Percentiles rank a stretch among this genome's conserved stretches.
Evolutionary conservation across 23 tunicate species (phyloP).

Genomic region (Trididemnum clinides): DNA sequence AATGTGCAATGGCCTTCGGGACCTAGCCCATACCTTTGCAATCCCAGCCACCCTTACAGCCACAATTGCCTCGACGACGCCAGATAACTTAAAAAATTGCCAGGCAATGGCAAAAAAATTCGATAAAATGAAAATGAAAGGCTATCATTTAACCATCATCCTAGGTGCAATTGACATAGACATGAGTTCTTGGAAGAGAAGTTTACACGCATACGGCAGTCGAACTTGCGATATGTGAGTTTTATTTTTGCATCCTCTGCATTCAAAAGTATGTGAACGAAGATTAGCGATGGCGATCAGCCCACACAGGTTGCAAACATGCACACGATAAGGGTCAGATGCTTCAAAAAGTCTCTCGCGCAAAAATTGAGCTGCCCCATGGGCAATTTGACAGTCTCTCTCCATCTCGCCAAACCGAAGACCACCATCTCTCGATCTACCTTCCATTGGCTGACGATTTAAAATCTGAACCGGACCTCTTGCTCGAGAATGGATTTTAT

Average conservation of each 20-base stretch:
- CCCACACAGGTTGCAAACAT: slow-evolving; percentile 98
- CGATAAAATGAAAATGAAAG: too few species aligned
- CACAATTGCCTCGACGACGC: too few species aligned
- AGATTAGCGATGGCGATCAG: slow-evolving; percentile 95
- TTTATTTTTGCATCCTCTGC: slow-evolving; percentile 97
- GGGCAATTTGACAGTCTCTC: slow-evolving; percentile 99
- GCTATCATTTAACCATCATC: slow-evolving; percentile 90
- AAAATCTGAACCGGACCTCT: slow-evolving; percentile 97
- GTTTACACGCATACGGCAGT: slow-evolving; percentile 99
- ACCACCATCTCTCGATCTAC: slow-evolving; percentile 99
- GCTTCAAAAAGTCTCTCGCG: slow-evolving; percentile 97
- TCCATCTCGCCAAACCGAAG: slow-evolving; percentile 99
- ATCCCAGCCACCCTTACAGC: too few species aligned
- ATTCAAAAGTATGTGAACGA: slow-evolving; percentile 94
- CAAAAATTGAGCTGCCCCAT: slow-evolving; percentile 98
- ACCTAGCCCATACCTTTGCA: too few species aligned
- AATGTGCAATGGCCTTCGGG: too few species aligned
- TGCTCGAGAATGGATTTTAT: slow-evolving; percentile 97
- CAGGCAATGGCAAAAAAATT: too few species aligned
- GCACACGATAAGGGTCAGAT: slow-evolving; percentile 98
- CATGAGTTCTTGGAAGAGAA: slow-evolving; percentile 98
- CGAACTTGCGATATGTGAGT: slow-evolving; percentile 99
- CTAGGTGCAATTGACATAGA: slow-evolving; percentile 99
- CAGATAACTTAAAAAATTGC: too few species aligned
- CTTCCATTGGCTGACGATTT: slow-evolving; percentile 99